Percentiles rank a stretch among this genome's conserved stretches.
These are phyloP conservation scores for Saxidomus purpurata DNA, from an alignment of 1,140 invertebrate species.

Conservation along the genomic window DNA sequence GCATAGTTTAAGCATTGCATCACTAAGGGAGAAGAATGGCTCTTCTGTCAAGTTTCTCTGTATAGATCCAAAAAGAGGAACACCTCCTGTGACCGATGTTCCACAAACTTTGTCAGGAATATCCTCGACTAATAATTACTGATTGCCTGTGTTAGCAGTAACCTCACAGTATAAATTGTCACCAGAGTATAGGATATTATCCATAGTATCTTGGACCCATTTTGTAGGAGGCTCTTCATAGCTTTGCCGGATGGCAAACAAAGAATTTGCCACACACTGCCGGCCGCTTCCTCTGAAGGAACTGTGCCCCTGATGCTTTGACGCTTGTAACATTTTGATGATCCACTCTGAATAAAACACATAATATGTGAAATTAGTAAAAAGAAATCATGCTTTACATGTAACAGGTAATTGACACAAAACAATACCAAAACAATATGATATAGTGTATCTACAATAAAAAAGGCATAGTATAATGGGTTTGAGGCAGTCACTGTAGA, in stretches of 20 bases:
- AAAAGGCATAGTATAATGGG: too few species aligned
- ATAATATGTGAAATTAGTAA: neutral
- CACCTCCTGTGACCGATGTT: neutral
- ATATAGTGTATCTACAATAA: too few species aligned
- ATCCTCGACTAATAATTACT: neutral
- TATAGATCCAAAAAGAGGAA: too few species aligned
- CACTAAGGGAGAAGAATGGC: neutral
- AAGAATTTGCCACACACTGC: slow-evolving; percentile 21
- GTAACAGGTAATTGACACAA: neutral
- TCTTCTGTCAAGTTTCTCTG: neutral
- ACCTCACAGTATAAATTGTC: slow-evolving; percentile 14
- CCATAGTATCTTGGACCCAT: neutral
- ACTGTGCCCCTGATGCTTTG: neutral
- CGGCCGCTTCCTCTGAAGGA: neutral
- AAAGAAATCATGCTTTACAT: neutral
- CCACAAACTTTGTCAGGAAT: neutral
- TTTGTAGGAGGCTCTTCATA: neutral
- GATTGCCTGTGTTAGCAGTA: neutral
- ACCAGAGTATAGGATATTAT: neutral
- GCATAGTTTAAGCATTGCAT: neutral
- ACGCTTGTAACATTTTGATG: slow-evolving; percentile 7
- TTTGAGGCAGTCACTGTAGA: too few species aligned
- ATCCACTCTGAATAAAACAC: neutral
- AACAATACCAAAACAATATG: too few species aligned
- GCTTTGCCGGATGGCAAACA: neutral